Evolutionary conservation across 2,113 vertebrate genomes (phyloP), one percentile per base, ranked within the genome.

Genomic region (Antigone vipio): DNA sequence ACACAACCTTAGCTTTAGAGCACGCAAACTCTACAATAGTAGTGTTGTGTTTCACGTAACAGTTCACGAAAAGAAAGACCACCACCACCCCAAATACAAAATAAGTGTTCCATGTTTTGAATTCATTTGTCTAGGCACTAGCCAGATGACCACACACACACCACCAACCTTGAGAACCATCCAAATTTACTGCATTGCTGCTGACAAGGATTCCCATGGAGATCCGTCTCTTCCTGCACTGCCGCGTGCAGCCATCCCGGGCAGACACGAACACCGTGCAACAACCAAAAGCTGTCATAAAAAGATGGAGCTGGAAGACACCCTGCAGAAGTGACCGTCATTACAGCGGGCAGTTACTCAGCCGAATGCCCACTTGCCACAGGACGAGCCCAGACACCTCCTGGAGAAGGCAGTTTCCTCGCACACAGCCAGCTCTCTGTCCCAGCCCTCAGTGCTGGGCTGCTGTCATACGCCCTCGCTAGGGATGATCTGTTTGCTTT

Each of bases 111-210:
- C 15, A 16, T 4, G 21, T 40, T 72, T 21, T n/a, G 27, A 27
- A 56, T 4, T 45, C 15, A 24, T n/a, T 35, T 42, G 6, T 56
- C 42, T 18, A 23, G 58, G 38, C 56, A 21, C 15, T 34, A 55
- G 34, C 56, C 35, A 42, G 24, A 26, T 15, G 11, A 12, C 32
- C 20, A 11, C 40, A 8, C 0, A 0, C 34, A 9, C 35, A 0
- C 27, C 18, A 21, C 50, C 13, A 5, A 56, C 32, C 34, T 30
- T 9, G 0, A 40, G 63, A 55, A 29, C 34, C 40, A 16, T 6
- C 30, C 11, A 14, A 16, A 8, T 21, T 12, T 26, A 30, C n/a
- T 2, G 2, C 53, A 8, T 21, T 1, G 1, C 0, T 32, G 38
- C 60, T 18, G 59, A 30, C 16, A 47, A 6, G 11, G 40, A 47